Conservation (phyloP, 2,888 invertebrate species). For the Clepsis dumicolana region DNA sequence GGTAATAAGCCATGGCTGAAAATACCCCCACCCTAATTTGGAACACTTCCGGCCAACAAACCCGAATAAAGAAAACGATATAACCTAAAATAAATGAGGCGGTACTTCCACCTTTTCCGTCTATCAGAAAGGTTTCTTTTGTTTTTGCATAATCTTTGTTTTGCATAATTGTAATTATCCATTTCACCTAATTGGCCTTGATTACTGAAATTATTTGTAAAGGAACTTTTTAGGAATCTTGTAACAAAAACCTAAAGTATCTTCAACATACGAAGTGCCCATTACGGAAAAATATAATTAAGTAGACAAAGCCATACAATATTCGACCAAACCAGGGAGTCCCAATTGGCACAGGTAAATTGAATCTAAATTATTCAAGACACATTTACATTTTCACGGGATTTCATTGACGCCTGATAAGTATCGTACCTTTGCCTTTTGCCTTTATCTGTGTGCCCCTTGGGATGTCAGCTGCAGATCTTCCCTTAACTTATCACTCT, state of each 20-base stretch:
- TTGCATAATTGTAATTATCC: too few species aligned
- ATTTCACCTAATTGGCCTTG: too few species aligned
- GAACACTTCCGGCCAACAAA: slow-evolving; percentile 2
- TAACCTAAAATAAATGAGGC: neutral
- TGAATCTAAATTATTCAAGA: slow-evolving; percentile 5
- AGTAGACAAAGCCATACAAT: too few species aligned
- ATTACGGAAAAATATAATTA: too few species aligned
- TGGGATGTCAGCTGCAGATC: neutral
- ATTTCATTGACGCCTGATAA: slow-evolving; percentile 1
- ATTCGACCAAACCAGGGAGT: too few species aligned
- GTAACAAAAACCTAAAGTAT: too few species aligned
- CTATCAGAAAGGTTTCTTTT: neutral
- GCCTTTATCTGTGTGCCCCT: neutral
- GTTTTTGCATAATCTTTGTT: neutral
- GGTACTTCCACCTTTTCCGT: slow-evolving; percentile 4
- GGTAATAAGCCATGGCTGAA: slow-evolving; percentile 6
- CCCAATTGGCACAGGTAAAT: neutral
- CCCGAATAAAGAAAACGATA: neutral
- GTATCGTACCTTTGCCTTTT: neutral
- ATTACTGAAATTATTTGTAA: too few species aligned
- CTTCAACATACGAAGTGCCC: too few species aligned
- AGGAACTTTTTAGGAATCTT: too few species aligned
- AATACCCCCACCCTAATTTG: slow-evolving; percentile 13
- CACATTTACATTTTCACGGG: slow-evolving; percentile 8
- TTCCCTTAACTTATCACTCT: neutral